Conservation (phyloP, 2,113 vertebrate genomes). For the Oenanthe melanoleuca region DNA sequence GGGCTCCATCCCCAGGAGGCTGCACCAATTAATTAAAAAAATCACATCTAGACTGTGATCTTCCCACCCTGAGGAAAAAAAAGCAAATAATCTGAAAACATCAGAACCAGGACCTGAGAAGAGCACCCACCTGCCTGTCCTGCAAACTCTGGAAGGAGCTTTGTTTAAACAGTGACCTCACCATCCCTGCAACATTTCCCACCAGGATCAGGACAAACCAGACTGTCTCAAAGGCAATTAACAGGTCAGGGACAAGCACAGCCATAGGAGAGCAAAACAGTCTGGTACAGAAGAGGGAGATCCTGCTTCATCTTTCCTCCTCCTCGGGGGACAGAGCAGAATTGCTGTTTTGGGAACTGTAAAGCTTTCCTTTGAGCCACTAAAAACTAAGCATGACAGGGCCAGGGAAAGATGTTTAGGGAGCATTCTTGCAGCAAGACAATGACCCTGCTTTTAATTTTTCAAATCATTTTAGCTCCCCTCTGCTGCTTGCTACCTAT, state of each 20-base stretch:
- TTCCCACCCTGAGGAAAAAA: not conserved
- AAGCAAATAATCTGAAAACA: not conserved
- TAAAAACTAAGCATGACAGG: not conserved
- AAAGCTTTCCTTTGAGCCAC: not conserved
- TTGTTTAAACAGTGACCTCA: not conserved
- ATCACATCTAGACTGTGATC: not conserved
- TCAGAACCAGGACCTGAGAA: not conserved
- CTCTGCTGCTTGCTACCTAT: not conserved
- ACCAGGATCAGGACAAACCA: conserved; percentile 2
- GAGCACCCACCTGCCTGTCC: not conserved
- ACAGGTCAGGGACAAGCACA: conserved; percentile 44
- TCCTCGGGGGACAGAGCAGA: not conserved
- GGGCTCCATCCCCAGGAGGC: not conserved
- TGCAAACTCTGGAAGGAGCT: not conserved
- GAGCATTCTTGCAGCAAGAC: not conserved
- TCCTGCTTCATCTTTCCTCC: not conserved
- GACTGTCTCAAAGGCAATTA: conserved; percentile 49
- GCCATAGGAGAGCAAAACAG: conserved; percentile 5
- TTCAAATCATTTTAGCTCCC: not conserved
- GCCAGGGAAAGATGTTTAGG: not conserved
- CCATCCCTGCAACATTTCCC: conserved; percentile 10
- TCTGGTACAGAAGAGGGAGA: conserved; percentile 17
- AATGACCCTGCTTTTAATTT: not conserved
- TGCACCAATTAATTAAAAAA: not conserved
- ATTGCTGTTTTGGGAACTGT: not conserved